Evolutionary conservation across 2,888 invertebrate genomes (phyloP), one percentile per base, ranked within the genome.

Genomic region (Lymantria monacha): DNA sequence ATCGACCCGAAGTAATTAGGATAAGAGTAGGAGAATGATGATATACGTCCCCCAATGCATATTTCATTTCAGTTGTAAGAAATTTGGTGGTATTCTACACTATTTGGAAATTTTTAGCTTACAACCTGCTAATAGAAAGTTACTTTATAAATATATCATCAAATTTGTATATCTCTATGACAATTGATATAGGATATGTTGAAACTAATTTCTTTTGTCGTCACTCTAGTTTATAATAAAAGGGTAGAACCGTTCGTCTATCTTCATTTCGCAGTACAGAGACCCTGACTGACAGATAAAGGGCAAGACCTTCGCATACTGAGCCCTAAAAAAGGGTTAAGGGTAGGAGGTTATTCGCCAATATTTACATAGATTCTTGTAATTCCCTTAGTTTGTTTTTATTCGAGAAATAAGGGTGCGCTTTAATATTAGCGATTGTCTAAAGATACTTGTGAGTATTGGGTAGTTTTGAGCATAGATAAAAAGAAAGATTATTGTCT

Each of bases 301-400:
- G 61, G 57, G 14, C 40, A 48, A 55, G 47, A 56, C 48, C 54
- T 58, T 55, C 53, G 46, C 44, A 44, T 53, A 51, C 36, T 51
- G 53, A 56, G 42, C 55, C 53, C 57, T 44, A 66, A 71, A 69
- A 74, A 77, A 73, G 72, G 74, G 72, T 67, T 63, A 69, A 69
- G 69, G 65, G 65, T 74, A 72, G 72, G 70, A 69, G 72, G 64
- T 69, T 76, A 58, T 46, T 44, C 46, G 54, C 45, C 70, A 80
- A 81, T 81, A 81, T 81, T 81, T 80, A 74, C 74, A 73, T 73
- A 66, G 70, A 70, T 67, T 65, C 62, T 63, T 70, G 74, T 72
- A 76, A 79, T 78, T 76, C 75, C 64, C 63, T 59, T 61, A 69
- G 73, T 77, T 79, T 73, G 69, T 72, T 72, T 73, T 69, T 74